Conservation (phyloP, 2,113 vertebrate genomes). For the Nothoprocta pentlandii region DNA sequence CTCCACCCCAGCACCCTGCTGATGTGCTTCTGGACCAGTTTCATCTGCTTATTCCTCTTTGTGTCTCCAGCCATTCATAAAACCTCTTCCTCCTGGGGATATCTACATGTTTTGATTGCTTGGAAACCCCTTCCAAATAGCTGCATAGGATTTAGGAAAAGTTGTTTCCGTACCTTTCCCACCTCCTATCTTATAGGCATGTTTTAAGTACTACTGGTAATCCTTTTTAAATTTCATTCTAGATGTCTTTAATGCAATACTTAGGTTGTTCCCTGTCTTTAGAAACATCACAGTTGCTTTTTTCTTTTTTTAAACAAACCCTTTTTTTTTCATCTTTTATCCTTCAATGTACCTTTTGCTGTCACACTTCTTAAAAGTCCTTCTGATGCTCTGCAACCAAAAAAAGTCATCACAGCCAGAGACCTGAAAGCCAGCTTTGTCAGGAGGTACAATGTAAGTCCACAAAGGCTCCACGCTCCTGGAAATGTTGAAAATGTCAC, state of each 20-base stretch:
- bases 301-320: not conserved
- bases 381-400: not conserved
- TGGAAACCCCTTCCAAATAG: slow-evolving; percentile 55
- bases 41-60: slow-evolving; percentile 16
- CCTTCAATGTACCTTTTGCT: not conserved
- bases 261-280: not conserved
- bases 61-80: slow-evolving; percentile 12
- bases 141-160: slow-evolving; percentile 20
- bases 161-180: not conserved
- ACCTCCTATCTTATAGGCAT: not conserved
- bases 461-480: not conserved
- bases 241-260: not conserved
- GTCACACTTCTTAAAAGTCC: not conserved
- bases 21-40: not conserved
- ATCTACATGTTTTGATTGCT: slow-evolving; percentile 54
- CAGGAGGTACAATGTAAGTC: not conserved
- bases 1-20: not conserved
- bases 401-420: slow-evolving; percentile 12
- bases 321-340: not conserved
- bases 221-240: not conserved
- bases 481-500: slow-evolving; percentile 7
- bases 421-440: not conserved
- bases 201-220: slow-evolving; percentile 4
- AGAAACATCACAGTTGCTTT: not conserved
- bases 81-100: slow-evolving; percentile 18